Evolutionary conservation across 2,113 vertebrate species (phyloP).

Genomic region (human (Homo sapiens)): GRCh38 chr2:206187501-206188000

Average conservation of each 20-base stretch:
- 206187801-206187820: background rate
- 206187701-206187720: background rate
- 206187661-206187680: background rate
- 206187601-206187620: background rate
- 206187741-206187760: no score
- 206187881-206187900: background rate
- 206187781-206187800: background rate
- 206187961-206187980: no score
- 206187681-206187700: background rate
- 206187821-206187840: background rate
- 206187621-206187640: background rate
- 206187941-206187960: background rate
- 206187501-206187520: background rate
- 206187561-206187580: background rate
- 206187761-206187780: background rate
- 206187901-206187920: background rate
- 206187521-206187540: background rate
- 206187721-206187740: background rate
- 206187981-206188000: no score
- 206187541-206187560: background rate
- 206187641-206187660: constrained; percentile 8
- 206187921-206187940: background rate
- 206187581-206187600: background rate
- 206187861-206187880: background rate
- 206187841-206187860: background rate